A percentile compares a stretch with the other conserved stretches of the same genome.
These are phyloP conservation scores for Drosophila limbata DNA, from an alignment of 2,888 invertebrate species.

Conservation along the genomic window DNA sequence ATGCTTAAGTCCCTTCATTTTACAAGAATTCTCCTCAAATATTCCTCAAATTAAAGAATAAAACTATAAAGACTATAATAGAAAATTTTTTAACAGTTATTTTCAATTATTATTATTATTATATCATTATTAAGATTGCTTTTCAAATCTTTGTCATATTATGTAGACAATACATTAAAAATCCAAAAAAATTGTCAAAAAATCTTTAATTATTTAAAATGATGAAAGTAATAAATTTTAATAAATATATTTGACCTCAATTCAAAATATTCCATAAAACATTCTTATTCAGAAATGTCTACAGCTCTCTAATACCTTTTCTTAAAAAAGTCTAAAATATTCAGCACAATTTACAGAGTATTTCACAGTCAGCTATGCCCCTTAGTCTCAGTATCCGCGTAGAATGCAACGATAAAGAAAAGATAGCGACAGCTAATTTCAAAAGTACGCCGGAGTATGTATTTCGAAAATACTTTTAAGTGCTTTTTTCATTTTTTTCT, in stretches of 20 bases:
- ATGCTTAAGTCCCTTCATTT: too few species aligned
- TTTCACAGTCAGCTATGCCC: constrained; percentile 4
- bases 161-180: too few species aligned
- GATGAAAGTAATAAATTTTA: background rate
- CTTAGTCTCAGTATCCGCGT: constrained; percentile 6
- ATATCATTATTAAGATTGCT: too few species aligned
- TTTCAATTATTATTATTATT: too few species aligned
- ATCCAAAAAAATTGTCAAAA: too few species aligned
- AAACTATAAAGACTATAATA: too few species aligned
- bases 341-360: constrained; percentile 24
- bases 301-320: background rate
- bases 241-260: background rate
- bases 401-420: constrained; percentile 49
- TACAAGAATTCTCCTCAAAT: too few species aligned
- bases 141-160: too few species aligned
- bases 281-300: background rate
- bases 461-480: constrained; percentile 50
- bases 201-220: background rate
- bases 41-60: too few species aligned
- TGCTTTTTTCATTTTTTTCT: constrained; percentile 29
- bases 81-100: too few species aligned
- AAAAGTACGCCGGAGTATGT: constrained; percentile 59
- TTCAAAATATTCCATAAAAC: background rate
- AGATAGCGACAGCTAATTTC: constrained; percentile 45
- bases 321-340: background rate